Evolutionary conservation across 1,140 invertebrate species (phyloP), one percentile per base, ranked within the genome.

Genomic region (Euwallacea fornicatus): DNA sequence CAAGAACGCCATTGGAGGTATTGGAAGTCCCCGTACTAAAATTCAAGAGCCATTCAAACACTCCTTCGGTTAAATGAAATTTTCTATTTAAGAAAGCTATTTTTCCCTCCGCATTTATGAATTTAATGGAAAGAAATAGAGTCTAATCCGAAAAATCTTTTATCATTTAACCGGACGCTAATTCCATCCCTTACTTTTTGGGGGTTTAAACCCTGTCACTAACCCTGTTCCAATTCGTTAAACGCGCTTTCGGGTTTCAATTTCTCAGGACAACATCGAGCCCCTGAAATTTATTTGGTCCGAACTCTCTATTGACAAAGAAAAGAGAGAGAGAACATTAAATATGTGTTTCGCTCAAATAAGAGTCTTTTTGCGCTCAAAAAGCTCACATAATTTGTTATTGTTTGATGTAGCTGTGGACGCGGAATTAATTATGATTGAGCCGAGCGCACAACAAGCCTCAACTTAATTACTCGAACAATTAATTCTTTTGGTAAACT

Each of bases 181-280:
- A 66, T 66, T 43, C 54, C 53, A 15, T 15, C 54, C 41, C 53
- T 53, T 56, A 66, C 56, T 65, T 65, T 66, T 15, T 13, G 46
- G 53, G 53, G 64, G 64, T 66, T 66, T 58, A 66, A 56, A 66
- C 42, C 54, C 56, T 68, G 66, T 68, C 66, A 68, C 16, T 68
- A 60, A 47, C 55, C 56, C 66, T 60, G 56, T 68, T 60, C 66
- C 66, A 60, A 68, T 68, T 68, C 66, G 66, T 68, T 68, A 60
- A 60, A 42, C 66, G 66, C 42, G 42, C 65, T 15, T 66, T 66
- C 13, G 65, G 43, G 44, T 66, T 66, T 58, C 65, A 47, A 66
- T 66, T 66, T 54, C 43, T 58, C 47, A 43, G 65, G 53, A 66
- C 56, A 66, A 66, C 65, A 66, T 58, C 62, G 65, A 66, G 9